Percentiles rank a stretch among this genome's conserved stretches.
Evolutionary conservation across 1,140 invertebrate genomes (phyloP).

Genomic region (Apis florea): DNA sequence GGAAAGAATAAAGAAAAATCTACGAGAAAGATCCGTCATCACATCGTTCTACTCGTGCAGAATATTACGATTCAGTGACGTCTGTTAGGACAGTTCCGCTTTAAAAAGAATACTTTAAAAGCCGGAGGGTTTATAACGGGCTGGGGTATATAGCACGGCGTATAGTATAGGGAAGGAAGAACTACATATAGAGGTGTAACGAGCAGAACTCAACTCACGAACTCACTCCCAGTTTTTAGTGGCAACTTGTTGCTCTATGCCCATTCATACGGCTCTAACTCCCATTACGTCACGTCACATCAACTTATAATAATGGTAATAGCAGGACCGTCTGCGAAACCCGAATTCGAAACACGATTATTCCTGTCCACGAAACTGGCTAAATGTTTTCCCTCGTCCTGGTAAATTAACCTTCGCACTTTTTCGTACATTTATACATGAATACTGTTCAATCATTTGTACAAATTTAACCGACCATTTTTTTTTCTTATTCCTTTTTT

Average conservation of each 20-base stretch:
- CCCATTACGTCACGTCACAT: conserved; percentile 81
- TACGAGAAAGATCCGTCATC: conserved; percentile 30
- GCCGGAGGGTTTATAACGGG: conserved; percentile 80
- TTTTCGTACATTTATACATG: conserved; percentile 9
- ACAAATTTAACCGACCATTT: background rate
- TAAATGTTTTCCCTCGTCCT: conserved; percentile 51
- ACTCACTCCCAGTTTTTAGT: conserved; percentile 82
- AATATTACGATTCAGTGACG: conserved; percentile 76
- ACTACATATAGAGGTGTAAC: conserved; percentile 81
- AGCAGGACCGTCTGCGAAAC: conserved; percentile 67
- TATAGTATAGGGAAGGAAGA: conserved; percentile 80
- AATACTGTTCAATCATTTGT: background rate
- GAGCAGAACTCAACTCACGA: conserved; percentile 81
- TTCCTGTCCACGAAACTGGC: conserved; percentile 44
- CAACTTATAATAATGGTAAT: conserved; percentile 81
- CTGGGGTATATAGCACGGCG: conserved; percentile 73
- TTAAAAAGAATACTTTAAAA: conserved; percentile 82
- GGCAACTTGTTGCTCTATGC: conserved; percentile 81
- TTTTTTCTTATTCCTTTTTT: background rate
- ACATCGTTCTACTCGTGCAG: conserved; percentile 51
- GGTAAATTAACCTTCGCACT: conserved; percentile 27
- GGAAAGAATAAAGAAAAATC: too few species aligned
- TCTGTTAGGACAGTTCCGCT: conserved; percentile 79
- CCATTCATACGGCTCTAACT: conserved; percentile 81
- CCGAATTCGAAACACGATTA: conserved; percentile 76